phyloP scores from a whole-genome alignment of 1,140 invertebrate species.

The Ylistrum balloti region DNA sequence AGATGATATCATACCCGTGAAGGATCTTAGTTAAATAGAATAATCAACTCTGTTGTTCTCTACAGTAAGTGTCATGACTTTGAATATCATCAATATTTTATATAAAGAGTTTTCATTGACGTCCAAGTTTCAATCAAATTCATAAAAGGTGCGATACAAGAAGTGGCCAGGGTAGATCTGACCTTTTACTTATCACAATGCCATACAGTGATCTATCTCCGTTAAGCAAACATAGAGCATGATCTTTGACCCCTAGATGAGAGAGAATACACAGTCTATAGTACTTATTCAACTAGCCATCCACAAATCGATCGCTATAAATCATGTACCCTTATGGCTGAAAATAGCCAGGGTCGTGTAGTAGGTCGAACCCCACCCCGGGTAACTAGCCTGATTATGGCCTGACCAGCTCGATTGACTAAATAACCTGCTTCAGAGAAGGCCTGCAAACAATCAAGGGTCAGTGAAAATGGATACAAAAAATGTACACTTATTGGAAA shows the following conservation, averaged over 20 bases:
- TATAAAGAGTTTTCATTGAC: neutral
- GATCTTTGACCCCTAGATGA: neutral
- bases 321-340: neutral
- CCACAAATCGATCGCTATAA: neutral
- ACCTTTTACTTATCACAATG: neutral
- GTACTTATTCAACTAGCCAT: conserved; percentile 33
- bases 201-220: neutral
- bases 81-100: neutral
- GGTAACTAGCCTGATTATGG: neutral
- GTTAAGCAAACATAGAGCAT: neutral
- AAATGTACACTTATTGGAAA: no score
- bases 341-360: conserved; percentile 29
- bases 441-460: no score
- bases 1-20: neutral
- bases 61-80: no score
- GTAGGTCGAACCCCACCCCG: neutral
- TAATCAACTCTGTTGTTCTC: no score
- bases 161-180: neutral
- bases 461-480: no score
- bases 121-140: no score
- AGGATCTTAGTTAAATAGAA: neutral
- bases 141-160: no score
- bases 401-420: no score
- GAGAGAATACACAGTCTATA: conserved; percentile 26
- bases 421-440: no score